Evolutionary conservation across 2,797 vertebrate genomes (phyloP), one percentile per base, ranked within the genome.

Genomic region (Cirrhinus molitorella): DNA sequence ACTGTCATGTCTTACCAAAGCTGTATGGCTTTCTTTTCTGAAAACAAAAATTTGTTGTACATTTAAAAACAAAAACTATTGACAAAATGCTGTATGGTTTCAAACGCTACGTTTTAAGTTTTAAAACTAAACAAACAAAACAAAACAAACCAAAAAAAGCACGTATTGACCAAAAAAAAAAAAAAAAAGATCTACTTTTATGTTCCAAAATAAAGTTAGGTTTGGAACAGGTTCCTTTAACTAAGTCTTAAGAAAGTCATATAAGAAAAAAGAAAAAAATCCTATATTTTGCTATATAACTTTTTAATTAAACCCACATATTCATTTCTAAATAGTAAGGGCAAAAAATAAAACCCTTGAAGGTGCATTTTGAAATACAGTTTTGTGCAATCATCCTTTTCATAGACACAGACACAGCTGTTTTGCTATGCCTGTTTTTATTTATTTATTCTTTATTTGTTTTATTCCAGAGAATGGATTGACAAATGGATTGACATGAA

Each of bases 341-440:
- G 19, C 72, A 49, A 5, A 34, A 25, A 63, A 19, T 66, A 43
- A 25, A 85, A 73, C 37, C 49, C 13, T 80, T 66, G 51, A 80
- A 85, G 61, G 21, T 17, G 13, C 19, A 37, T 72, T 80, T 66
- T 31, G 12, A 74, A 85, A 70, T 71, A 0, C 53, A 47, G 16
- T 79, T 65, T 59, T 81, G 85, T 74, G 65, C 80, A 34, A 79
- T 66, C 4, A 57, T 85, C 51, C 76, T 63, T 81, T 85, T 76
- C n/a, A 55, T 40, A 83, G 23, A 70, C 34, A 59, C 66, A 85
- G 63, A 73, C 71, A 70, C 45, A 78, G 59, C 23, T 80, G 25
- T 74, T 79, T 67, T 34, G 57, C 55, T 65, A 49, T 13, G 31
- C 4, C 70, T 23, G 34, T 37, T 40, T 80, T n/a, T 75, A 66